Conservation (phyloP, 2,888 invertebrate genomes). For the Epinotia bilunana region DNA sequence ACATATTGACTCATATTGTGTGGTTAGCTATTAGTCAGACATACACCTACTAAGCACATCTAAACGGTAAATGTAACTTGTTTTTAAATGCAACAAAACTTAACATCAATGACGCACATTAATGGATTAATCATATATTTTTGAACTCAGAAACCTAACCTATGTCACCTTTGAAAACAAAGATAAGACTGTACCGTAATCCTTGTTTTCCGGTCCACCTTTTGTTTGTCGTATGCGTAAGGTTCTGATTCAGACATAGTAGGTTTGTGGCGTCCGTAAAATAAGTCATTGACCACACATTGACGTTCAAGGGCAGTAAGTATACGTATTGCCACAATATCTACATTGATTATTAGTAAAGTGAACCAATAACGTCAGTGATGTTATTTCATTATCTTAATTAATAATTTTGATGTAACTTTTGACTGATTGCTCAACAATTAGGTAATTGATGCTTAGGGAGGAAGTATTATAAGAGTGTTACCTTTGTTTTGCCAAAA, state of each 20-base stretch:
- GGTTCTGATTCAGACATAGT: conserved; percentile 56
- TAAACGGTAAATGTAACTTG: conserved; percentile 39
- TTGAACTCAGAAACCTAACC: not conserved
- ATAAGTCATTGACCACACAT: conserved; percentile 45
- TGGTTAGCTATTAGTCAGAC: not conserved
- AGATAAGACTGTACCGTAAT: conserved; percentile 14
- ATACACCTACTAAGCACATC: not conserved
- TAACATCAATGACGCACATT: conserved; percentile 21
- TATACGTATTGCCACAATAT: not conserved
- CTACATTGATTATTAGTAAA: not conserved
- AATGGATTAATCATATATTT: not conserved
- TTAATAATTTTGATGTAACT: not conserved
- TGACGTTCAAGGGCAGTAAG: conserved; percentile 38
- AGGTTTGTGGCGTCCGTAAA: conserved; percentile 13
- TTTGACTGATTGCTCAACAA: not conserved
- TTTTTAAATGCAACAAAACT: conserved; percentile 19
- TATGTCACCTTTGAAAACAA: conserved; percentile 29
- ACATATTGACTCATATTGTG: conserved; percentile 15
- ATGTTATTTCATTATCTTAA: not conserved
- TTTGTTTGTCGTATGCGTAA: conserved; percentile 59
- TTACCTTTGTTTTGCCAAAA: too few relatives aligned
- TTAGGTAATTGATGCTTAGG: conserved; percentile 25
- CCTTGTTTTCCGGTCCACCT: conserved; percentile 53
- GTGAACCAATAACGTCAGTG: not conserved
- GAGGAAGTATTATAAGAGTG: too few relatives aligned